Base-by-base conservation (phyloP, 2,797 vertebrate genomes). In the Myotis planiceps region DNA sequence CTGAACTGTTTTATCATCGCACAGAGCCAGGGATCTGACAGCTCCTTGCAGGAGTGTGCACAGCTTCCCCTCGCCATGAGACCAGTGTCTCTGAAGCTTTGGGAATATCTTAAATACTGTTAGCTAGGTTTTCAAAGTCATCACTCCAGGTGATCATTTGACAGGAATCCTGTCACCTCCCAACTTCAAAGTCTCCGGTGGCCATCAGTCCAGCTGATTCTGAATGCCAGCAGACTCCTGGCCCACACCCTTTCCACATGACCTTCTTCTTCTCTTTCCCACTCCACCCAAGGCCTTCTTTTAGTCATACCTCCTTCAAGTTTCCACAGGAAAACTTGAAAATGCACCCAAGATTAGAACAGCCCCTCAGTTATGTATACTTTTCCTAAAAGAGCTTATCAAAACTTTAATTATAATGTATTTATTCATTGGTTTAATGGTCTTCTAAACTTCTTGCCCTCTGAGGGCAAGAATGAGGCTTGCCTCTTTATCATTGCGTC, bases 151-250 rank as follows among this genome's bases (percentile, higher is more conserved):
- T 60, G 25, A 37, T 74, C 16, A 14, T 34, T 91, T 65, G 37
- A 76, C 21, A n/a, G 6, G 63, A 74, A 47, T 83, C 63, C 23
- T 51, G 5, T 90, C 21, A 27, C 5, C 63, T 83, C 19, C 42
- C 14, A 72, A 47, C 3, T 32, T 81, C n/a, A 84, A 72, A 42
- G 78, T 55, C 9, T 39, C 13, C 45, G 2, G 25, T 27, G 25
- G 55, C 4, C 1, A 5, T 51, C 13, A 25, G 51, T 16, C 39
- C 39, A 51, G 29, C 34, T 0, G 1, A 0, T 5, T 32, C 19
- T 14, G 8, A 27, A 32, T 1, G 9, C 1, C 10, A n/a, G 6
- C 2, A 9, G 12, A 39, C 51, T 71, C 9, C 5, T 0, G 1
- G 6, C 18, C 21, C 1, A 2, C 0, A 3, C 18, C 5, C 29